Evolutionary conservation across 1,140 invertebrate genomes (phyloP), one percentile per base, ranked within the genome.

Genomic region (Plectrocnemia conspersa): DNA sequence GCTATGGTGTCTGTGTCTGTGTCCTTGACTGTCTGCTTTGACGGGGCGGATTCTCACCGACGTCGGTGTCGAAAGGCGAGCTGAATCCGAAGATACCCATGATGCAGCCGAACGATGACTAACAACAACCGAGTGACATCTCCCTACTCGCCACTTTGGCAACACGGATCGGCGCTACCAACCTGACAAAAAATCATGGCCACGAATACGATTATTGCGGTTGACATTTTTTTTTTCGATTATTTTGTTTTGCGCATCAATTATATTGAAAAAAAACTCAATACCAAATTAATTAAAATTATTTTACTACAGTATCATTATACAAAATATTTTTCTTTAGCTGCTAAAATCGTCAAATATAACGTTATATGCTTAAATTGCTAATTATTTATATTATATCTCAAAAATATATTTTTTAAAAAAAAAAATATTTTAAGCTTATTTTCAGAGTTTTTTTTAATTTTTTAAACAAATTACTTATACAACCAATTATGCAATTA

Each of bases 61-160:
- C 84, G 71, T 85, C 83, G 67, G 76, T 74, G 66, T 88, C 85
- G 65, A 87, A 86, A 52, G 82, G 80, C 62, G 82, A 82, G 38
- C 78, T 76, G 64, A 72, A 80, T 32, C 78, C 75, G 70, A 87
- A 86, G 58, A 86, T 73, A 18, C 81, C 79, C 83, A 84, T 84
- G 46, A 10, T 18, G n/a, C 29, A 9, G 42, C 11, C 9, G 11
- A 21, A 4, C 9, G 44, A 29, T 47, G 44, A 29, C 44, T 9
- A 27, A 29, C 44, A 7, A 19, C n/a, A 3, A 15, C 13, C 32
- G 23, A 21, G 13, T 23, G 32, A 47, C 44, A 23, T 23, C 27
- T 16, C 23, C 7, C 19, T 18, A 24, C 10, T n/a, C 27, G 9
- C n/a, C 15, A n/a, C 21, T 19, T 21, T 45, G 27, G 46, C 13